These are phyloP conservation scores for Crepidodera aurea DNA, from an alignment of 2,888 invertebrate species.

Conservation along the genomic window DNA sequence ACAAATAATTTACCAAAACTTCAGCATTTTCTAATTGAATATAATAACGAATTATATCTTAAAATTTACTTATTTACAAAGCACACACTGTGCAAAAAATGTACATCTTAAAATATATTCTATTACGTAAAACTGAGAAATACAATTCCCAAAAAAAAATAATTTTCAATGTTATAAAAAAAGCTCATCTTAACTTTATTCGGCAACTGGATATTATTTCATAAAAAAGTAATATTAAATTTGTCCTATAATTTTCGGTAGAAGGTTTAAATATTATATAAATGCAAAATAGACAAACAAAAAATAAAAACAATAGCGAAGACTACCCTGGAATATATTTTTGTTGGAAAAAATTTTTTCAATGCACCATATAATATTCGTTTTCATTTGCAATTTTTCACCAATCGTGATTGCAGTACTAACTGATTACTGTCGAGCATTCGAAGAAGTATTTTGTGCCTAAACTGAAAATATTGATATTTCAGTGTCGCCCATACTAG, in stretches of 20 bases:
- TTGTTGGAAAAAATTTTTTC: no score
- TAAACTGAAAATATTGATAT: no score
- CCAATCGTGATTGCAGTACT: no score
- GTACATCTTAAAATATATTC: constrained; percentile 14
- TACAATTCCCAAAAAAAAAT: not conserved
- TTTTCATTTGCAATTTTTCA: no score
- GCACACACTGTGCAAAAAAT: constrained; percentile 50
- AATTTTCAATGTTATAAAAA: not conserved
- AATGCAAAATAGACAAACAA: no score
- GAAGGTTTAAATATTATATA: not conserved
- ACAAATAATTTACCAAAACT: constrained; percentile 42
- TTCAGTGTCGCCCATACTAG: no score
- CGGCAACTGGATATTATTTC: not conserved
- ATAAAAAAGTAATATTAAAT: not conserved
- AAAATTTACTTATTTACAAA: constrained; percentile 49
- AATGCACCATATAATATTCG: no score
- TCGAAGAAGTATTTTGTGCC: no score
- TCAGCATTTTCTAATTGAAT: constrained; percentile 29
- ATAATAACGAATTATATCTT: constrained; percentile 18
- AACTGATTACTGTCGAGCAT: no score
- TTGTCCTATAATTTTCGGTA: not conserved
- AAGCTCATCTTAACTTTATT: not conserved
- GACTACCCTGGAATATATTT: no score
- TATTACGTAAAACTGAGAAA: not conserved
- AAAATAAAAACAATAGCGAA: no score